phyloP scores from a whole-genome alignment of 64 coral and sea anemone genomes.

The Stichodactyla mertensii region DNA sequence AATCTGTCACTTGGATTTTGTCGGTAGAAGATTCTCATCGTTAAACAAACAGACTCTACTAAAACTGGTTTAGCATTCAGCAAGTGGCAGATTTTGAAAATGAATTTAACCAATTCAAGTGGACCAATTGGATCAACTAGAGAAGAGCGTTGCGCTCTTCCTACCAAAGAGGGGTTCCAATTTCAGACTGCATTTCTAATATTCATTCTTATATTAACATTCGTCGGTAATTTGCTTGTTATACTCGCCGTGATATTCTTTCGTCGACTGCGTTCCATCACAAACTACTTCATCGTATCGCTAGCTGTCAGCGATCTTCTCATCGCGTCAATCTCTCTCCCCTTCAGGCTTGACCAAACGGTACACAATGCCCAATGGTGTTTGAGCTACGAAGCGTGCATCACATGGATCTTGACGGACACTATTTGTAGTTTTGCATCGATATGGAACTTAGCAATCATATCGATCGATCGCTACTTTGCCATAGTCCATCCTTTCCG shows the following conservation, averaged over 20 bases:
- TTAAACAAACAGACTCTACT: neutral
- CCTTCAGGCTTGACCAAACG: constrained; percentile 51
- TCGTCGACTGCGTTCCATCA: constrained; percentile 38
- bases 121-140: neutral
- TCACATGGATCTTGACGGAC: constrained; percentile 59
- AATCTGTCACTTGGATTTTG: neutral
- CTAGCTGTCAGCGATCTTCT: constrained; percentile 56
- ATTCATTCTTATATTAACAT: constrained; percentile 34
- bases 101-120: neutral
- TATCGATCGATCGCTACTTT: constrained; percentile 84
- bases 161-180: neutral
- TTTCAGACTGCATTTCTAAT: constrained; percentile 23
- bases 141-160: neutral
- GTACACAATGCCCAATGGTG: constrained; percentile 74
- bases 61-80: neutral
- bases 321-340: constrained; percentile 26
- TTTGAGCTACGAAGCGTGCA: constrained; percentile 36
- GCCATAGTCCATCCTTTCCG: constrained; percentile 71
- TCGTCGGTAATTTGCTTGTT: constrained; percentile 40
- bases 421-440: constrained; percentile 60
- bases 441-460: constrained; percentile 82
- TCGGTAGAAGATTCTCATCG: neutral
- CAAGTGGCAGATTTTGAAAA: neutral
- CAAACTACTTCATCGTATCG: constrained; percentile 58
- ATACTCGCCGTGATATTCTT: constrained; percentile 38